These are phyloP conservation scores for pig (Sus scrofa) DNA, from an alignment of 2,113 vertebrate species.

Conservation along the genomic window DNA sequence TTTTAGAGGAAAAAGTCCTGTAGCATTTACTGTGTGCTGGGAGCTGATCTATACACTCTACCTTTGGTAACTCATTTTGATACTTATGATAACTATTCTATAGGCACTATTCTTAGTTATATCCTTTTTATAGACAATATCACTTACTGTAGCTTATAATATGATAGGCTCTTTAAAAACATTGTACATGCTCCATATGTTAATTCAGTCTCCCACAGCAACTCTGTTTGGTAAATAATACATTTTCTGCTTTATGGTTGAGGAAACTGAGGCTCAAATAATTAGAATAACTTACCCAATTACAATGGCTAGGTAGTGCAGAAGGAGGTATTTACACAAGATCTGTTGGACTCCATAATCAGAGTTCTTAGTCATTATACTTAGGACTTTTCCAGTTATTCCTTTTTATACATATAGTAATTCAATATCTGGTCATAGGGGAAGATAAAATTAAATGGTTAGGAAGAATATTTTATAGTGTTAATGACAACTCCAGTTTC, in stretches of 20 bases:
- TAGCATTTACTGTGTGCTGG: background rate
- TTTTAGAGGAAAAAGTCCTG: background rate
- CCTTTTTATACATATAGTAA: background rate
- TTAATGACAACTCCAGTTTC: background rate
- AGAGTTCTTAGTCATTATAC: background rate
- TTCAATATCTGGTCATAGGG: background rate
- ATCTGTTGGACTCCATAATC: background rate
- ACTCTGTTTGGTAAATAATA: background rate
- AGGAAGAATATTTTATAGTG: background rate
- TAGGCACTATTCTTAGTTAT: background rate
- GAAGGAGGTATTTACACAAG: background rate
- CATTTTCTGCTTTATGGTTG: background rate
- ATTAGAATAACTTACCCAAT: background rate
- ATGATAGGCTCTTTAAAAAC: background rate
- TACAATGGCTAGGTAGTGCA: background rate
- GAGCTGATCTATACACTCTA: background rate
- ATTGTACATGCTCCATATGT: background rate
- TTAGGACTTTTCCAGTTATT: background rate
- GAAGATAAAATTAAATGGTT: background rate
- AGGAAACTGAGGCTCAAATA: background rate
- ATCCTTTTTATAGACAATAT: background rate
- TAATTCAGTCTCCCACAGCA: background rate
- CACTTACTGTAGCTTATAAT: rapidly evolving
- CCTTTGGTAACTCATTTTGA: background rate
- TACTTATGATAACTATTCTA: background rate